A percentile compares a stretch with the other conserved stretches of the same genome.
Conservation (phyloP, 2,797 vertebrate species). For the Phalanger gymnotis region DNA sequence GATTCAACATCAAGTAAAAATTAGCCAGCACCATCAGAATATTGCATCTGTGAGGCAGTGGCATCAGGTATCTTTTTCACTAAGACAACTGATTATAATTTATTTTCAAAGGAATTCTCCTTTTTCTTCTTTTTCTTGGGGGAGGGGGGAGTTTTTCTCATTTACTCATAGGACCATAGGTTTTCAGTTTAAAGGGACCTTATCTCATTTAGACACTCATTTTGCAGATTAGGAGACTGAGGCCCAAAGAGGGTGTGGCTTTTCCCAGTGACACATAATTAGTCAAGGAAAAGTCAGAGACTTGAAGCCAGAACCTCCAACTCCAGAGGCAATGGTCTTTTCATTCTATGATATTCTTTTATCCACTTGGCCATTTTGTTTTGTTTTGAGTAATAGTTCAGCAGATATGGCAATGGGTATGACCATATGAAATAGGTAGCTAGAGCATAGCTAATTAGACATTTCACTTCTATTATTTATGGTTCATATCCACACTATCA, state of each 20-base stretch:
- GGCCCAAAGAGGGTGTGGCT: background rate
- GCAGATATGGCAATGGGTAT: background rate
- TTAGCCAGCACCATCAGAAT: slow-evolving; percentile 30
- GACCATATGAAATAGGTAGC: background rate
- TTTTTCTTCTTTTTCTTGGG: slow-evolving; percentile 5
- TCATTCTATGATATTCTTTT: background rate
- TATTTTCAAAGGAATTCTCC: slow-evolving; percentile 12
- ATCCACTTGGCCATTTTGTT: background rate
- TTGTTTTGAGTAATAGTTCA: background rate
- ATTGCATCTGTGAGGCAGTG: slow-evolving; percentile 37
- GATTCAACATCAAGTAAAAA: slow-evolving; percentile 77
- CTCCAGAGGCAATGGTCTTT: background rate
- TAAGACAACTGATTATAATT: slow-evolving; percentile 14
- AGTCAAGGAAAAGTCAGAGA: background rate
- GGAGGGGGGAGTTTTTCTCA: background rate
- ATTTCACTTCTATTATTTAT: background rate
- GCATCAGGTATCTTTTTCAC: background rate
- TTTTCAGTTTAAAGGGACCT: background rate
- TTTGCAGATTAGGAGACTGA: background rate
- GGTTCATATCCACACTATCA: background rate
- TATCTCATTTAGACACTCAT: background rate
- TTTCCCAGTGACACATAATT: background rate
- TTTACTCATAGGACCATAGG: background rate
- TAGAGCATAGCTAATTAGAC: background rate
- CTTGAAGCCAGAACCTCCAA: background rate